phyloP scores from a whole-genome alignment of 2,113 vertebrate genomes.

The Toxostoma redivivum region DNA sequence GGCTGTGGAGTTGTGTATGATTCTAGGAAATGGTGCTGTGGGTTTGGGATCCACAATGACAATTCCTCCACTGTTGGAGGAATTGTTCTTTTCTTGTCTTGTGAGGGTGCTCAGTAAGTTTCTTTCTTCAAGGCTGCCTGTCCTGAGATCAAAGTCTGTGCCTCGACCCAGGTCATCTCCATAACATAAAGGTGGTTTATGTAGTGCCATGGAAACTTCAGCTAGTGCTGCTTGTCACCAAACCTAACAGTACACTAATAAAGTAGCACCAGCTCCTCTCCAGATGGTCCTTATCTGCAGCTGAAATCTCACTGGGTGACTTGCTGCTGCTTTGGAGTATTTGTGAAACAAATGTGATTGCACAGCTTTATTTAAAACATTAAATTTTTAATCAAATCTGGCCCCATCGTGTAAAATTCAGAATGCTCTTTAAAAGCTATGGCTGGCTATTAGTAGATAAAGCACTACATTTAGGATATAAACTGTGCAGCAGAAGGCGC shows the following conservation, averaged over 20 bases:
- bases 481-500: background rate
- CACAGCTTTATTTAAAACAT: background rate
- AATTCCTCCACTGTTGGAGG: background rate
- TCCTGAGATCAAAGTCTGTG: background rate
- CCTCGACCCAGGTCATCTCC: background rate
- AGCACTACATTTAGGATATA: background rate
- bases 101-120: background rate
- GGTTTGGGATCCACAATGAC: background rate
- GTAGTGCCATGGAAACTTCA: background rate
- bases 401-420: background rate
- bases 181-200: background rate
- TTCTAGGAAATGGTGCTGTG: background rate
- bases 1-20: background rate
- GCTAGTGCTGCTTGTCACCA: background rate
- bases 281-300: slow-evolving; percentile 9
- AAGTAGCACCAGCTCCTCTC: background rate
- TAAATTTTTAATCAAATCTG: slow-evolving; percentile 36
- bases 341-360: slow-evolving; percentile 30
- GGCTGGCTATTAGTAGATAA: slow-evolving; percentile 42
- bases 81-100: background rate
- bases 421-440: slow-evolving; percentile 11
- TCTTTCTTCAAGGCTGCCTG: background rate
- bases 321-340: background rate
- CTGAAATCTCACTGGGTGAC: background rate
- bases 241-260: background rate